These are phyloP conservation scores for Oryzias celebensis DNA, from an alignment of 2,113 vertebrate genomes.

Conservation along the genomic window DNA sequence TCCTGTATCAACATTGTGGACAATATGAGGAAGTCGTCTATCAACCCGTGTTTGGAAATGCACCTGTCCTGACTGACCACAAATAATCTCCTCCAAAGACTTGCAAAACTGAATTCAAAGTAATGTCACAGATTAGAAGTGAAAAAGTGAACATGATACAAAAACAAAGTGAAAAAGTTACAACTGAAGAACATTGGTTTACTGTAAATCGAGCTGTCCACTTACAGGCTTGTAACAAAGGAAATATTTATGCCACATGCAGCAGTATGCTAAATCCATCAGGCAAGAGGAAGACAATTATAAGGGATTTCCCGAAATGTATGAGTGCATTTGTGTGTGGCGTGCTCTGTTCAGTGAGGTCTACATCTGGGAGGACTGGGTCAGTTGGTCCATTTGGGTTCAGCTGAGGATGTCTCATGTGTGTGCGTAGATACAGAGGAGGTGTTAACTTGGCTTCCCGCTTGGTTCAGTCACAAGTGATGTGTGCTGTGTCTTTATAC, in stretches of 20 bases:
- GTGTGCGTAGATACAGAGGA: no score
- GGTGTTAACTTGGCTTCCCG: no score
- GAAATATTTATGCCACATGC: neutral
- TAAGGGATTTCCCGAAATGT: slow-evolving; percentile 28
- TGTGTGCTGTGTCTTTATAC: no score
- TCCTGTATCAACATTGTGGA: slow-evolving; percentile 67
- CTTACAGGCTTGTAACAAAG: neutral
- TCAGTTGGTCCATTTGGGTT: slow-evolving; percentile 19
- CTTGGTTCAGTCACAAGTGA: no score
- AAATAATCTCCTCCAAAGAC: slow-evolving; percentile 14
- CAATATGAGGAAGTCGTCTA: slow-evolving; percentile 72
- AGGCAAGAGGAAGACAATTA: slow-evolving; percentile 43
- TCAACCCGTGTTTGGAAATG: slow-evolving; percentile 18
- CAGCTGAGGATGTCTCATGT: slow-evolving; percentile 3
- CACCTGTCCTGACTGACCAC: slow-evolving; percentile 3
- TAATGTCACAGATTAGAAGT: neutral
- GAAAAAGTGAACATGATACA: neutral
- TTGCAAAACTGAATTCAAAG: neutral
- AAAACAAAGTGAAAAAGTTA: neutral
- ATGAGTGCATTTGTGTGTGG: slow-evolving; percentile 6
- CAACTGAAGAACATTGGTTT: neutral
- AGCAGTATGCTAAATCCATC: slow-evolving; percentile 56
- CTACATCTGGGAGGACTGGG: slow-evolving; percentile 15
- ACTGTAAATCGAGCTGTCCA: neutral
- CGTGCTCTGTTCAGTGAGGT: slow-evolving; percentile 2